Base-by-base conservation (phyloP, 1,140 invertebrate species). In the Drosophila nigromelanica region DNA sequence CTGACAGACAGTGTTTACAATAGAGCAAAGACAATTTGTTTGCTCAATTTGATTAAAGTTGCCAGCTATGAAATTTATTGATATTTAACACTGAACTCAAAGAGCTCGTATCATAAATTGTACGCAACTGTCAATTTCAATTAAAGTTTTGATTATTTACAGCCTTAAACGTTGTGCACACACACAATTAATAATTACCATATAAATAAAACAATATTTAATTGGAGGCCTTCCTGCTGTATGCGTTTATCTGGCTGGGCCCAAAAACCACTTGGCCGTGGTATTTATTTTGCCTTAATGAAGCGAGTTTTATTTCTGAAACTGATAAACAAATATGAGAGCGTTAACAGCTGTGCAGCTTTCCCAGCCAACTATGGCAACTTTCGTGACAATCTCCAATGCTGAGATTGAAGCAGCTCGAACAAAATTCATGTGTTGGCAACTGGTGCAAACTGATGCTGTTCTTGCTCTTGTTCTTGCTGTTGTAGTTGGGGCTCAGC, bases 211-310 rank as follows among this genome's bases (percentile, higher is more conserved):
- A 59, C 62, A 72, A 72, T 72, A 72, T 72, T 72, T 72, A 72
- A 72, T 67, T 72, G 62, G 54, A 47, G 30, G 30, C n/a, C 4
- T 37, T 24, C 14, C 0, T 27, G 33, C n/a, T 39, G 48, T 30
- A 39, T 35, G 71, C 56, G 72, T 73, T 76, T 60, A 80, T 85
- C 81, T 71, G 68, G 40, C 43, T 48, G 47, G 60, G 30, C 47
- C 47, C 64, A 54, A 60, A 85, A 85, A 80, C 80, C 80, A 85
- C 77, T 87, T 89, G 80, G 75, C 68, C 76, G 70, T 89, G 68
- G 55, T 87, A 87, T 87, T 87, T 87, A 87, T 78, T 87, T 87
- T 89, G 83, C 78, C 76, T 79, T 87, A 87, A 87, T 87, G 78
- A 87, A 79, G 75, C 60, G 59, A 61, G 56, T 50, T 45, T 58